phyloP scores from a whole-genome alignment of 2,113 vertebrate species.

The Ailurus styani region DNA sequence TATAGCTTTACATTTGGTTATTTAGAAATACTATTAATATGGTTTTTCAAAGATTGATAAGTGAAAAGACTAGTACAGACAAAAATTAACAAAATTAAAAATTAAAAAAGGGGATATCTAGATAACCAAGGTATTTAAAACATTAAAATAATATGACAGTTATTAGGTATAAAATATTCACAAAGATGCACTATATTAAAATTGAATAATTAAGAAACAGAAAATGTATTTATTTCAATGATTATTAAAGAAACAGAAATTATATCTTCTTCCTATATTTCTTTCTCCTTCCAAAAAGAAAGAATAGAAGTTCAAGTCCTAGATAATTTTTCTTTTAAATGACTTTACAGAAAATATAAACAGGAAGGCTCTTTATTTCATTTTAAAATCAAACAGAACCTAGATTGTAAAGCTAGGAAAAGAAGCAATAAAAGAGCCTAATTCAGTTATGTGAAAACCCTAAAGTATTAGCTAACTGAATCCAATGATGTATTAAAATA shows the following conservation, averaged over 20 bases:
- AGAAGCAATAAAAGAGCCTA: not conserved
- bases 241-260: not conserved
- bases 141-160: not conserved
- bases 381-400: not conserved
- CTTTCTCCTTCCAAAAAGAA: not conserved
- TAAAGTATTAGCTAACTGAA: not conserved
- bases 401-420: not conserved
- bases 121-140: not conserved
- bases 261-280: not conserved
- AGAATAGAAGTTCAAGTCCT: not conserved
- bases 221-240: not conserved
- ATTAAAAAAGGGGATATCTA: not conserved
- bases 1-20: not conserved
- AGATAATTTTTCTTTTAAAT: not conserved
- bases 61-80: not conserved
- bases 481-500: not conserved
- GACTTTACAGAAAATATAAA: not conserved
- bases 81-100: not conserved
- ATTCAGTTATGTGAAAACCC: not conserved
- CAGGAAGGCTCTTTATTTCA: not conserved
- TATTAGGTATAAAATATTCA: not conserved
- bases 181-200: not conserved
- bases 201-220: not conserved
- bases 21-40: not conserved
- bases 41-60: not conserved